Evolutionary conservation across 2,888 invertebrate genomes (phyloP).

Genomic region (Cryptocheilus praepositus): DNA sequence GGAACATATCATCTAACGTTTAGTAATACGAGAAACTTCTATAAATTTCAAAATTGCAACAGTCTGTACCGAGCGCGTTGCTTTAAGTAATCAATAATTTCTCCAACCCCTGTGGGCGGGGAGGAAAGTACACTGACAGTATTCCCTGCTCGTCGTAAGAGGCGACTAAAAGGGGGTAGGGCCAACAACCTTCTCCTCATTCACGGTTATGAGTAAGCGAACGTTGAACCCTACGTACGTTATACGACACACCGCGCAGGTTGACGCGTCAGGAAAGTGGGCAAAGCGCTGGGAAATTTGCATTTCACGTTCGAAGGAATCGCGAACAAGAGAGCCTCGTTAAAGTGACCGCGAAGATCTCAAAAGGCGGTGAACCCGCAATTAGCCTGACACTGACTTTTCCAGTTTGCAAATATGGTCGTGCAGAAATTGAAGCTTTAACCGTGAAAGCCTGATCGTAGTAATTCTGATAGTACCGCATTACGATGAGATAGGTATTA

Average conservation of each 20-base stretch:
- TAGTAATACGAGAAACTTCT: too few relatives aligned
- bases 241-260: neutral
- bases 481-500: too few relatives aligned
- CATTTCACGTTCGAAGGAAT: slow-evolving; percentile 33
- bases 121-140: too few relatives aligned
- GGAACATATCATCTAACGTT: too few relatives aligned
- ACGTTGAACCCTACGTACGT: slow-evolving; percentile 34
- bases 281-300: slow-evolving; percentile 23
- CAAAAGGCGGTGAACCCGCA: slow-evolving; percentile 1
- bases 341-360: slow-evolving; percentile 12
- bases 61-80: neutral
- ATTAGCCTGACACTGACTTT: too few relatives aligned
- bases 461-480: too few relatives aligned
- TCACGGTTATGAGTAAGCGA: slow-evolving; percentile 33
- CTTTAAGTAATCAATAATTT: neutral
- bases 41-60: too few relatives aligned
- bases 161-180: too few relatives aligned
- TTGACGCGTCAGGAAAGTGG: slow-evolving; percentile 2
- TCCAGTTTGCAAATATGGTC: too few relatives aligned
- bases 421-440: too few relatives aligned
- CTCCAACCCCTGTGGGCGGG: slow-evolving; percentile 18
- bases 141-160: neutral
- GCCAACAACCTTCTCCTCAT: slow-evolving; percentile 27
- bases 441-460: too few relatives aligned
- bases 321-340: slow-evolving; percentile 22